These are phyloP conservation scores for cattle (Bos taurus) DNA, from an alignment of 2,113 vertebrate genomes.

Conservation along the genomic window ARS-UCD2.0 NC_037332.1:24513501-24514000, in stretches of 20 bases:
- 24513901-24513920: background rate
- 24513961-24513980: background rate
- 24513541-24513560: rapidly evolving
- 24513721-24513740: background rate
- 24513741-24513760: background rate
- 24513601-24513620: background rate
- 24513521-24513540: background rate
- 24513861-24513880: background rate
- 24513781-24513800: background rate
- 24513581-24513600: background rate
- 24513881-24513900: background rate
- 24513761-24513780: background rate
- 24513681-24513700: background rate
- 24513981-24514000: background rate
- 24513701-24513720: background rate
- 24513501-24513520: background rate
- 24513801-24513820: background rate
- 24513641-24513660: background rate
- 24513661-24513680: background rate
- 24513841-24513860: background rate
- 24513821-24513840: background rate
- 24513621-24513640: background rate
- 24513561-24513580: background rate
- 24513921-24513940: background rate
- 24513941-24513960: background rate